phyloP scores from a whole-genome alignment of 2,888 invertebrate species.

The Sarcophaga rosellei region DNA sequence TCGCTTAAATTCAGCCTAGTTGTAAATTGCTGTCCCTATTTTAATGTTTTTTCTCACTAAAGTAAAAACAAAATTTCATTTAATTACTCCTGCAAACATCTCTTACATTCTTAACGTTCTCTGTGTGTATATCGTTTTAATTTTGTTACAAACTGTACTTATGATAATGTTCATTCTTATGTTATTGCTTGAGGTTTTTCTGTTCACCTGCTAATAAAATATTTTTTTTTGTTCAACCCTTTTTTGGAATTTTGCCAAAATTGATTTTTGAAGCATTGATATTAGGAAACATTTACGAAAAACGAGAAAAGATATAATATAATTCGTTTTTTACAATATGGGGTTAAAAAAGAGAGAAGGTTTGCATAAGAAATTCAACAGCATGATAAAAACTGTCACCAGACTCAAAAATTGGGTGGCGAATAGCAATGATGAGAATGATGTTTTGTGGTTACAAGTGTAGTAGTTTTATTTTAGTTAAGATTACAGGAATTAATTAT shows the following conservation, averaged over 20 bases:
- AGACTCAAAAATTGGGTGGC: background rate
- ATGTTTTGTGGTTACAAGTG: background rate
- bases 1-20: too few species aligned
- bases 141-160: too few species aligned
- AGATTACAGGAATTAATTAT: too few species aligned
- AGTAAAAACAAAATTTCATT: too few species aligned
- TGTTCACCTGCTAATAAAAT: constrained; percentile 5
- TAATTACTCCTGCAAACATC: too few species aligned
- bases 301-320: background rate
- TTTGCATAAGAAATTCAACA: background rate
- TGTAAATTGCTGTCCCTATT: too few species aligned
- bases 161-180: too few species aligned
- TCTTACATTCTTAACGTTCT: too few species aligned
- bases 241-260: constrained; percentile 31
- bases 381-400: background rate
- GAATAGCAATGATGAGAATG: background rate
- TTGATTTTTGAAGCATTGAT: constrained; percentile 34
- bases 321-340: constrained; percentile 33
- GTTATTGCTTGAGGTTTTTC: too few species aligned
- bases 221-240: constrained; percentile 1
- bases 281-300: constrained; percentile 31
- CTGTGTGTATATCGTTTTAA: too few species aligned
- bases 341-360: background rate
- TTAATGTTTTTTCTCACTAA: too few species aligned
- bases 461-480: too few species aligned